phyloP scores from a whole-genome alignment of 1,140 invertebrate species.

The Temnothorax longispinosus region DNA sequence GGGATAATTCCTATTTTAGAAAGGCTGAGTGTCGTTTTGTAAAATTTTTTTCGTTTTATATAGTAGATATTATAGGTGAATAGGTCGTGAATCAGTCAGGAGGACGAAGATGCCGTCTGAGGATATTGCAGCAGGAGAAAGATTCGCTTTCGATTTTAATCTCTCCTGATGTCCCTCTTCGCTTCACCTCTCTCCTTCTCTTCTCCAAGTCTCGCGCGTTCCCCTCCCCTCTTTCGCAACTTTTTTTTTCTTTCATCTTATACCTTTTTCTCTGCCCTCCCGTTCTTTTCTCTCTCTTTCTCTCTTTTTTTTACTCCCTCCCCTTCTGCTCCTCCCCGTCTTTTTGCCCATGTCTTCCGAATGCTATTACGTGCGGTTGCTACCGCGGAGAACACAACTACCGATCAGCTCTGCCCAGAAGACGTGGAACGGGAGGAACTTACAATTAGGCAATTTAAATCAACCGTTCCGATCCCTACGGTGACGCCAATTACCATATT shows the following conservation, averaged over 20 bases:
- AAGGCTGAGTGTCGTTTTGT: not conserved
- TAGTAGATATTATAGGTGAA: not conserved
- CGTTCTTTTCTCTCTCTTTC: slow-evolving; percentile 56
- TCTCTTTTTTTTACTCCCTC: slow-evolving; percentile 14
- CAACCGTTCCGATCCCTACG: slow-evolving; percentile 59
- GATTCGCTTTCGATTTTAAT: slow-evolving; percentile 80
- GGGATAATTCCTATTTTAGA: not conserved
- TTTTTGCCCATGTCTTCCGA: slow-evolving; percentile 30
- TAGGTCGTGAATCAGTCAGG: slow-evolving; percentile 25
- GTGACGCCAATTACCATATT: slow-evolving; percentile 56
- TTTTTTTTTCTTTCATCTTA: slow-evolving; percentile 33
- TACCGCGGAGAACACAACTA: slow-evolving; percentile 79
- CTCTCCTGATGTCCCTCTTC: slow-evolving; percentile 66
- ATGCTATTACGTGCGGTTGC: slow-evolving; percentile 78
- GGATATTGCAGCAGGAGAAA: slow-evolving; percentile 52
- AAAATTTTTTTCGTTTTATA: not conserved
- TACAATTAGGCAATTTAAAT: slow-evolving; percentile 76
- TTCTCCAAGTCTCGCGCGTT: slow-evolving; percentile 22
- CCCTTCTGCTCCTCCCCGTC: not conserved
- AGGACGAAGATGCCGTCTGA: slow-evolving; percentile 44
- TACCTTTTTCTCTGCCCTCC: slow-evolving; percentile 20
- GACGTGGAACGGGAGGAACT: slow-evolving; percentile 69
- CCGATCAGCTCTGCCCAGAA: slow-evolving; percentile 66
- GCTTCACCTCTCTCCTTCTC: slow-evolving; percentile 5
- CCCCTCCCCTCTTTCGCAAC: not conserved